A percentile compares a stretch with the other conserved stretches of the same genome.
Conservation (phyloP, 2,888 invertebrate genomes). For the Hermaeophaga mercurialis region DNA sequence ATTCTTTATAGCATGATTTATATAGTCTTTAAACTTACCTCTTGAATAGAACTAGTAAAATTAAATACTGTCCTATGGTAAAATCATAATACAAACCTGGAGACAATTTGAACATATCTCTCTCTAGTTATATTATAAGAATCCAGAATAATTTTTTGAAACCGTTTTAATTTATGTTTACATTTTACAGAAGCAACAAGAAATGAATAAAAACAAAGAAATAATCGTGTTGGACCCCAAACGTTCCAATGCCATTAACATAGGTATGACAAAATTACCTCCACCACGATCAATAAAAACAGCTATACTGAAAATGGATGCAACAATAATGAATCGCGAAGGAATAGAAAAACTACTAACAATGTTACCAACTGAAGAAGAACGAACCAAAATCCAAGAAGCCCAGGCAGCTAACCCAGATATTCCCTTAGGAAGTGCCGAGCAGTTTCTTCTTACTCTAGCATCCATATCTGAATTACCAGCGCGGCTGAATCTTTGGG, state of each 20-base stretch:
- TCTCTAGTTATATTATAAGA: too few relatives aligned
- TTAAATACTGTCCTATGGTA: too few relatives aligned
- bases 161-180: too few relatives aligned
- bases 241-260: conserved; percentile 98
- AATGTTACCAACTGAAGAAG: conserved; percentile 96
- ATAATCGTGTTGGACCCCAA: conserved; percentile 95
- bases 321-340: conserved; percentile 96
- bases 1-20: neutral
- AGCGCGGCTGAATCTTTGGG: conserved; percentile 93
- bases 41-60: too few relatives aligned
- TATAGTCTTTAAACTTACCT: neutral
- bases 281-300: conserved; percentile 97
- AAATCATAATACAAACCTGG: too few relatives aligned
- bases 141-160: too few relatives aligned
- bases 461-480: conserved; percentile 95
- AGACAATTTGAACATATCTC: too few relatives aligned
- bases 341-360: conserved; percentile 97
- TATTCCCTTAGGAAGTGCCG: conserved; percentile 91
- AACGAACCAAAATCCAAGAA: conserved; percentile 93
- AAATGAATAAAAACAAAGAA: conserved; percentile 85
- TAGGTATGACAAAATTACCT: conserved; percentile 98
- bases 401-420: conserved; percentile 93
- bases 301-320: conserved; percentile 99
- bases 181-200: conserved; percentile 79
- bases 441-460: conserved; percentile 96